A percentile compares a stretch with the other conserved stretches of the same genome.
Evolutionary conservation across 2,797 vertebrate species (phyloP).

Genomic region (Sarcophilus harrisii): DNA sequence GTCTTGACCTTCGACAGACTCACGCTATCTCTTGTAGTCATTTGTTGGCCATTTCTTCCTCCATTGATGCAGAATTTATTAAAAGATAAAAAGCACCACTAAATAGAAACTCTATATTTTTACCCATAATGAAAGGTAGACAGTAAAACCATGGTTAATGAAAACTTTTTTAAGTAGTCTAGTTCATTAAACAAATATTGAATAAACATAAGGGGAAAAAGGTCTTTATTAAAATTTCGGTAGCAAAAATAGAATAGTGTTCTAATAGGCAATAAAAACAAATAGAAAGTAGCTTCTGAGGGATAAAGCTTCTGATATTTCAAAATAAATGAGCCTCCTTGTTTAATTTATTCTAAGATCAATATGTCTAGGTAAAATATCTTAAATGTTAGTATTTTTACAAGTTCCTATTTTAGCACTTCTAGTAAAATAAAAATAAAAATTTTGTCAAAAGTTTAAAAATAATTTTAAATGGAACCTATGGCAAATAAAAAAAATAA

Average conservation of each 20-base stretch:
- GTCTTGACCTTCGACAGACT: constrained; percentile 57
- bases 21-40: constrained; percentile 31
- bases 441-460: constrained; percentile 60
- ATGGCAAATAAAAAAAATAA: constrained; percentile 71
- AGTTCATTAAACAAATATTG: constrained; percentile 51
- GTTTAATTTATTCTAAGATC: constrained; percentile 54
- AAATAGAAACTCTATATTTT: constrained; percentile 53
- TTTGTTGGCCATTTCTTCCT: constrained; percentile 44
- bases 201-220: constrained; percentile 49
- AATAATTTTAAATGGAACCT: constrained; percentile 67
- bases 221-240: constrained; percentile 52
- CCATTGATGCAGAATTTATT: constrained; percentile 43
- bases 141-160: constrained; percentile 49
- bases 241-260: constrained; percentile 26
- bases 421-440: constrained; percentile 59
- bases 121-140: constrained; percentile 24
- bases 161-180: constrained; percentile 20
- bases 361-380: constrained; percentile 53
- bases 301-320: constrained; percentile 13
- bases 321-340: constrained; percentile 39
- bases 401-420: constrained; percentile 53
- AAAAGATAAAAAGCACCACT: constrained; percentile 54
- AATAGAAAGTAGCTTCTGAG: constrained; percentile 15
- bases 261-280: constrained; percentile 40
- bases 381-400: constrained; percentile 27